These are phyloP conservation scores for Thaleichthys pacificus DNA, from an alignment of 2,797 vertebrate genomes.

Conservation along the genomic window DNA sequence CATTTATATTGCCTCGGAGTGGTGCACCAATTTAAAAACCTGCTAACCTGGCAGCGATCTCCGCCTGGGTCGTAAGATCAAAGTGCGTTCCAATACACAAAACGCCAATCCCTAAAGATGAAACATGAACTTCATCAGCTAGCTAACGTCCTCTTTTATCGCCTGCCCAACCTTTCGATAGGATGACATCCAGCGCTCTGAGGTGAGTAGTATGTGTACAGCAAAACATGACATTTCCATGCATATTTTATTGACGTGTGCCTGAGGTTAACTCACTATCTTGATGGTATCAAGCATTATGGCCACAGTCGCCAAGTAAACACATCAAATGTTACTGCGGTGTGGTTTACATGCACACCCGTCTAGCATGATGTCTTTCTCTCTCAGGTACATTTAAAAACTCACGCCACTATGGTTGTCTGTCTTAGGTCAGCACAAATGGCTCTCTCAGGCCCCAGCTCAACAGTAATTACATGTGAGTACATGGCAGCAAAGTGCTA, in stretches of 20 bases:
- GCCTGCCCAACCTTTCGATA: not conserved
- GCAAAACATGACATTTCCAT: too few relatives aligned
- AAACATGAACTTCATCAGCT: too few relatives aligned
- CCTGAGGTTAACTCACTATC: too few relatives aligned
- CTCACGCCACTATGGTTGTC: slow-evolving; percentile 27
- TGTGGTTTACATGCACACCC: too few relatives aligned
- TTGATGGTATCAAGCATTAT: too few relatives aligned
- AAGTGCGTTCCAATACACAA: not conserved
- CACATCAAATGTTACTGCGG: too few relatives aligned
- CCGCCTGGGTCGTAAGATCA: slow-evolving; percentile 29
- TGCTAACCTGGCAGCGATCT: slow-evolving; percentile 16
- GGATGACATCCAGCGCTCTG: not conserved
- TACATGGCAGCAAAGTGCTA: slow-evolving; percentile 31
- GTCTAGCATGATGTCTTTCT: not conserved
- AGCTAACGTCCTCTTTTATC: not conserved
- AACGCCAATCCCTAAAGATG: not conserved
- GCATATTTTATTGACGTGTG: too few relatives aligned
- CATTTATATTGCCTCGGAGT: slow-evolving; percentile 27
- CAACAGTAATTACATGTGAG: slow-evolving; percentile 49
- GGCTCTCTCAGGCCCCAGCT: slow-evolving; percentile 20
- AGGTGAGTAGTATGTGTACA: not conserved
- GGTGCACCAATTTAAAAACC: slow-evolving; percentile 30
- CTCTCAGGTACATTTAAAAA: not conserved
- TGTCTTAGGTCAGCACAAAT: slow-evolving; percentile 41
- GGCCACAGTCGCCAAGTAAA: too few relatives aligned